Conservation (phyloP, 2,113 vertebrate genomes). For the Cephalopterus ornatus region DNA sequence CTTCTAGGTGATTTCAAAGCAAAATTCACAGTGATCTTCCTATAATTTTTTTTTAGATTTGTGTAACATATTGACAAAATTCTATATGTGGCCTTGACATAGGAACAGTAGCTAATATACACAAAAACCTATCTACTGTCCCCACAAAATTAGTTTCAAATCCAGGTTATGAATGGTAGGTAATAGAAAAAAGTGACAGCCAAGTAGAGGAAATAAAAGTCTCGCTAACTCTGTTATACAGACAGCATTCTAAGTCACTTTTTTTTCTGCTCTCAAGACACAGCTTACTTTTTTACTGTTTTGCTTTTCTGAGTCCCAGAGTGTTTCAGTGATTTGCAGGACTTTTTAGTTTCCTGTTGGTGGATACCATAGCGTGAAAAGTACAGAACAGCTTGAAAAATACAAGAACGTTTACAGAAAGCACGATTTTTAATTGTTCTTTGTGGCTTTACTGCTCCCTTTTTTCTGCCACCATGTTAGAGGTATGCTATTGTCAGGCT, state of each 20-base stretch:
- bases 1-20: neutral
- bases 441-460: neutral
- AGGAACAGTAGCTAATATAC: neutral
- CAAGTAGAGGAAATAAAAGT: neutral
- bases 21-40: neutral
- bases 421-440: neutral
- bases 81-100: neutral
- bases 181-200: neutral
- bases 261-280: neutral
- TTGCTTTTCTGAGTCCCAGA: neutral
- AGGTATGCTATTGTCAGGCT: neutral
- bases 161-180: neutral
- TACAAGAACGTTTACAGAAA: neutral
- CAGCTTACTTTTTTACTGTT: neutral
- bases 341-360: neutral
- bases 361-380: neutral
- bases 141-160: neutral
- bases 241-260: neutral
- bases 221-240: fast-evolving
- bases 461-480: neutral
- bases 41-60: neutral
- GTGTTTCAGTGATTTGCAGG: neutral
- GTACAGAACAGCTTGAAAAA: neutral
- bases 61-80: neutral
- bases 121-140: neutral